These are phyloP conservation scores for Hozukius guyotensis DNA, from an alignment of 2,797 vertebrate genomes.

Conservation along the genomic window DNA sequence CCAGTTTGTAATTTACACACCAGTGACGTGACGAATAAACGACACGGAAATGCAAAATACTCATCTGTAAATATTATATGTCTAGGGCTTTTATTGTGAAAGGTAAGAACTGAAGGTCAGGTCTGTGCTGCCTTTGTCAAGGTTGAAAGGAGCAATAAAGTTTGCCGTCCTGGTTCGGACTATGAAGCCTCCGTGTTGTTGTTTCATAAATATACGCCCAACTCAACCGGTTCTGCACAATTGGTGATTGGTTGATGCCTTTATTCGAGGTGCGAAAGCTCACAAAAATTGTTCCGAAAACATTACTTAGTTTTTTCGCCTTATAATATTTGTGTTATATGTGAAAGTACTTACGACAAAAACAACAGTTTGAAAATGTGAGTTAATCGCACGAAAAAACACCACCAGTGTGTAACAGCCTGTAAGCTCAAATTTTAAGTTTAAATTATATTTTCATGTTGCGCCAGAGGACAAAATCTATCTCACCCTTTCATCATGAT, in stretches of 20 bases:
- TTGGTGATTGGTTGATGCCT: neutral
- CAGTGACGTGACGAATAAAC: no score
- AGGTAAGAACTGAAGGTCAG: neutral
- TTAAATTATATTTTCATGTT: neutral
- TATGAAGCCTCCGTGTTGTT: neutral
- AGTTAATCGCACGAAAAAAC: neutral
- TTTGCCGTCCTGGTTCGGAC: neutral
- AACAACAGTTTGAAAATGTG: neutral
- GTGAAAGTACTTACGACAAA: neutral
- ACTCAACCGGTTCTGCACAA: neutral
- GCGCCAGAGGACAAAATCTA: neutral
- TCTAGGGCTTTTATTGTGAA: neutral
- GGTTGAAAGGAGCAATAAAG: no score
- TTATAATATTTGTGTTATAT: neutral
- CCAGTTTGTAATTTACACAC: neutral
- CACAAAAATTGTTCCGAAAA: neutral
- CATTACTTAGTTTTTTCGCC: neutral
- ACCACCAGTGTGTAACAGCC: neutral
- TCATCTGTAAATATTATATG: neutral
- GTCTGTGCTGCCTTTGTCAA: no score
- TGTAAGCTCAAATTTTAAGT: neutral
- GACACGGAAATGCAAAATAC: neutral
- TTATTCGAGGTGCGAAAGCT: neutral
- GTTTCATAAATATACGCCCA: neutral
- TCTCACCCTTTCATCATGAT: neutral